phyloP scores from a whole-genome alignment of 2,888 invertebrate species.

The Mimachlamys varia region DNA sequence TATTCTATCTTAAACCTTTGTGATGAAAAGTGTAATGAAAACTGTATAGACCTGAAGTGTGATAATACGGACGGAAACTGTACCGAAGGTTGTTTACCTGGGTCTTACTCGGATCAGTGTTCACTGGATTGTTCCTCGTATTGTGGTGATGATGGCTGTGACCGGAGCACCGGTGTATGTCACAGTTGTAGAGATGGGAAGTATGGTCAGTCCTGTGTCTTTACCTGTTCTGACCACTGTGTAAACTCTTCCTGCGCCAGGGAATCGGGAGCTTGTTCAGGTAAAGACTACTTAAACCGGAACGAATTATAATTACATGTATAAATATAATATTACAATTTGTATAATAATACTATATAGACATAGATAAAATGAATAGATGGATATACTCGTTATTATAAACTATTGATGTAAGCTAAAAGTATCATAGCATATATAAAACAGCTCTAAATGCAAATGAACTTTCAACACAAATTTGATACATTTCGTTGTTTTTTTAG shows the following conservation, averaged over 20 bases:
- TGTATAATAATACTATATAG: too few species aligned
- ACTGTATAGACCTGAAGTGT: neutral
- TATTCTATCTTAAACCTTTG: neutral
- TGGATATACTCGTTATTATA: too few species aligned
- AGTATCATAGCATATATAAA: too few species aligned
- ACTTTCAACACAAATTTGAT: too few species aligned
- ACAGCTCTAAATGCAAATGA: too few species aligned
- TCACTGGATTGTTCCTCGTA: neutral
- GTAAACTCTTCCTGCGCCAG: neutral
- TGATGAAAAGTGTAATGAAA: neutral
- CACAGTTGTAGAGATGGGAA: neutral
- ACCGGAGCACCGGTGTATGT: neutral
- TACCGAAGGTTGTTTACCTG: neutral
- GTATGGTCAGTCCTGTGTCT: neutral
- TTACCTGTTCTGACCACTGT: neutral
- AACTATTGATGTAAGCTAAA: too few species aligned
- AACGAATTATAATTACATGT: too few species aligned
- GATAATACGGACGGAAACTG: slow-evolving; percentile 1
- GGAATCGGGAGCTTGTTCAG: neutral
- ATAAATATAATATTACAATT: too few species aligned
- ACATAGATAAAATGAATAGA: too few species aligned
- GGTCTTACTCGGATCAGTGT: neutral
- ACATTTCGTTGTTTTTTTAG: too few species aligned
- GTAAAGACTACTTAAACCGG: neutral
- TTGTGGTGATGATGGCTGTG: neutral